Evolutionary conservation across 2,113 vertebrate genomes (phyloP).

Genomic region (Rhinogobius similis): DNA sequence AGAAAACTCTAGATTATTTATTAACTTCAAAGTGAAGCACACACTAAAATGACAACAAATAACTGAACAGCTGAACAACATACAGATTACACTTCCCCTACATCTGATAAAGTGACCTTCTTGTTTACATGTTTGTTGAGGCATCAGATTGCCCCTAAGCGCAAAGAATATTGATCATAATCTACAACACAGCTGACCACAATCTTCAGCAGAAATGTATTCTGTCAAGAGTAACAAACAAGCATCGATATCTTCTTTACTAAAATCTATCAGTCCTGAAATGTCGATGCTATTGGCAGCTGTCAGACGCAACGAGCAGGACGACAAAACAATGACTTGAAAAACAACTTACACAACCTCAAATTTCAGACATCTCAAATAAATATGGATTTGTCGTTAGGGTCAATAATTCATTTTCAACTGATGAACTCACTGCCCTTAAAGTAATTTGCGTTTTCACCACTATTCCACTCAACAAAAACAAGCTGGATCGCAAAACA

Average conservation of each 20-base stretch:
- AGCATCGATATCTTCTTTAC: not conserved
- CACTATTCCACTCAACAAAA: not conserved
- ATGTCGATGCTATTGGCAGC: not conserved
- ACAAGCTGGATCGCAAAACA: not conserved
- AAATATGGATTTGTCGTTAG: not conserved
- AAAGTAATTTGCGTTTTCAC: too few species aligned
- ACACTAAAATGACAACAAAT: not conserved
- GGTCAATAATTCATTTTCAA: not conserved
- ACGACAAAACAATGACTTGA: not conserved
- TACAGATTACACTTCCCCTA: not conserved
- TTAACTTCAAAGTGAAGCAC: not conserved
- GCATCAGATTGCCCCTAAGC: not conserved
- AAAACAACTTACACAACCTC: slow-evolving; percentile 1
- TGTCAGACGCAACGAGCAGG: not conserved
- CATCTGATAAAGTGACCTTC: not conserved
- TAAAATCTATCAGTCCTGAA: too few species aligned
- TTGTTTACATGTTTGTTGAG: not conserved
- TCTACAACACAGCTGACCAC: not conserved
- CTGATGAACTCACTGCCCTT: not conserved
- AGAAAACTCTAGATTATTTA: too few species aligned
- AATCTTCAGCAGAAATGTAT: not conserved
- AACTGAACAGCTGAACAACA: not conserved
- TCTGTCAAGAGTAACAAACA: not conserved
- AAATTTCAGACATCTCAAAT: not conserved
- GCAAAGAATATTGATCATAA: not conserved